These are phyloP conservation scores for Agelas oroides DNA, from an alignment of 37 sponge, comb jelly and placozoan species.

Conservation along the genomic window DNA sequence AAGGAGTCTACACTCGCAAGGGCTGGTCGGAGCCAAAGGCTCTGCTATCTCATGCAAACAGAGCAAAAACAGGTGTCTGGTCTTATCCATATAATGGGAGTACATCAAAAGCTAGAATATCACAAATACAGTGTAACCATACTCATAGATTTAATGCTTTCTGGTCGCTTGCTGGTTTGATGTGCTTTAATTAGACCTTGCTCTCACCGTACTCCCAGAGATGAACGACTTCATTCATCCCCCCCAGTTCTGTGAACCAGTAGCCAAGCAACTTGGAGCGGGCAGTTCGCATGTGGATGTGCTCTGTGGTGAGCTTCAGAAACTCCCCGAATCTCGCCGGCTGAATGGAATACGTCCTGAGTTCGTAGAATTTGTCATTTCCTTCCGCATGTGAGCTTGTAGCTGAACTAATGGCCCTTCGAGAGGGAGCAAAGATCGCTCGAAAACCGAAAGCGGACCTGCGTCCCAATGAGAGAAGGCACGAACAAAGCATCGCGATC, in stretches of 20 bases:
- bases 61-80: too few relatives aligned
- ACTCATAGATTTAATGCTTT: too few relatives aligned
- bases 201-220: conserved; percentile 68
- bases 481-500: neutral
- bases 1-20: too few relatives aligned
- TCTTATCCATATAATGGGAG: too few relatives aligned
- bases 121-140: too few relatives aligned
- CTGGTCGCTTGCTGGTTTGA: too few relatives aligned
- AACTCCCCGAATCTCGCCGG: conserved; percentile 44
- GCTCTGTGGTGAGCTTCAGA: conserved; percentile 27
- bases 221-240: conserved; percentile 52
- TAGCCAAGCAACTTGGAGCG: conserved; percentile 54
- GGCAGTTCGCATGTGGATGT: conserved; percentile 30
- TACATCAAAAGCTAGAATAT: too few relatives aligned
- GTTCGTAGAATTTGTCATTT: conserved; percentile 53
- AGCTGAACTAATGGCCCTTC: neutral
- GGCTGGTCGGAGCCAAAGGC: too few relatives aligned
- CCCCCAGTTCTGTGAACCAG: conserved; percentile 57
- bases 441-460: neutral
- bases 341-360: conserved; percentile 42
- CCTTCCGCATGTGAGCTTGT: neutral
- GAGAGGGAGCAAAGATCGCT: neutral
- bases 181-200: too few relatives aligned
- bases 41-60: too few relatives aligned
- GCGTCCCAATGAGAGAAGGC: neutral